Percentiles rank a stretch among this genome's conserved stretches.
Evolutionary conservation across 2,888 invertebrate species (phyloP).

Genomic region (Drosophila histrio): DNA sequence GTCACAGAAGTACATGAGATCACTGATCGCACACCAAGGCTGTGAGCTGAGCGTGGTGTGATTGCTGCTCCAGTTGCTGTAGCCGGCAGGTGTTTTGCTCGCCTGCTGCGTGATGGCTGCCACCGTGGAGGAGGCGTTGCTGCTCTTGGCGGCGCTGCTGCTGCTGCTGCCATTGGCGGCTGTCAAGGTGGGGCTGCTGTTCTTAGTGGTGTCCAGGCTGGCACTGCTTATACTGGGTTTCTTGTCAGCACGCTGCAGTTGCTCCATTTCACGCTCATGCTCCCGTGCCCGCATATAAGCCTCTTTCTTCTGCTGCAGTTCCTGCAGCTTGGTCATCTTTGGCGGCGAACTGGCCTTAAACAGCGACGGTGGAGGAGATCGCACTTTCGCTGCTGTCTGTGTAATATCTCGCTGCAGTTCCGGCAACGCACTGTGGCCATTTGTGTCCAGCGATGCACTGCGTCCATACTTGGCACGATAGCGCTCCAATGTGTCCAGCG

Average conservation of each 20-base stretch:
- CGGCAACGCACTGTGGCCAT: slow-evolving; percentile 41
- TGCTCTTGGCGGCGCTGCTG: slow-evolving; percentile 5
- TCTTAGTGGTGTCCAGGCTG: slow-evolving; percentile 19
- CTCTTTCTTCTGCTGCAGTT: slow-evolving; percentile 68
- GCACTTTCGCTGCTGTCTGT: slow-evolving; percentile 7
- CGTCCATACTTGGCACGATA: slow-evolving; percentile 71
- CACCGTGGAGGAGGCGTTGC: slow-evolving; percentile 11
- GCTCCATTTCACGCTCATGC: slow-evolving; percentile 71
- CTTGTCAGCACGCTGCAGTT: slow-evolving; percentile 57
- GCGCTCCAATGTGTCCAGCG: slow-evolving; percentile 70
- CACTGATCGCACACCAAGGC: slow-evolving; percentile 80
- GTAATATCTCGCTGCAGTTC: slow-evolving; percentile 23
- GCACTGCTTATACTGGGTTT: slow-evolving; percentile 2
- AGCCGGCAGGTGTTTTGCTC: slow-evolving; percentile 55
- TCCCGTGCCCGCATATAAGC: slow-evolving; percentile 67
- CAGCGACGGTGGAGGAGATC: slow-evolving; percentile 49
- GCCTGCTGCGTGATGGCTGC: slow-evolving; percentile 18
- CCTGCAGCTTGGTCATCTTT: slow-evolving; percentile 65
- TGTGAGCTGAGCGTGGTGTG: slow-evolving; percentile 69
- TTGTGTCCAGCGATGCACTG: slow-evolving; percentile 66
- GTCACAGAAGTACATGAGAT: slow-evolving; percentile 80
- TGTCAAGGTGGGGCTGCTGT: slow-evolving; percentile 6
- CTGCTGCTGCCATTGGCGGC: slow-evolving; percentile 3
- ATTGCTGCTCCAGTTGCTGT: slow-evolving; percentile 75
- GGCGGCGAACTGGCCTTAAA: slow-evolving; percentile 59